phyloP scores from a whole-genome alignment of 2,888 invertebrate species.

The Eutolmus rufibarbis region DNA sequence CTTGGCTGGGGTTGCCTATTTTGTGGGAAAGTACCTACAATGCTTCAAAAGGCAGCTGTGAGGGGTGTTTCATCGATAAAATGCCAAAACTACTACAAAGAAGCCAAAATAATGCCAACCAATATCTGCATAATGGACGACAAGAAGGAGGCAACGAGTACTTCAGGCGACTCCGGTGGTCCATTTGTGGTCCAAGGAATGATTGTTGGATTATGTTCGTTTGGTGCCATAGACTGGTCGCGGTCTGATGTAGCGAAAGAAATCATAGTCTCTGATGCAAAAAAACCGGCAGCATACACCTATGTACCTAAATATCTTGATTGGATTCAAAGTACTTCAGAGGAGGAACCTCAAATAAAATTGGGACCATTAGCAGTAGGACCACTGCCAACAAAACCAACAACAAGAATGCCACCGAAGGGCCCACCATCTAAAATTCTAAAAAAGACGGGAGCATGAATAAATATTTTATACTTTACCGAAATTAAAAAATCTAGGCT shows the following conservation, averaged over 20 bases:
- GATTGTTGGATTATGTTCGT: neutral
- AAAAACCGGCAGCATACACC: neutral
- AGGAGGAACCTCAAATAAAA: neutral
- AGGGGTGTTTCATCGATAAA: neutral
- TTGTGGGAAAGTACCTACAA: neutral
- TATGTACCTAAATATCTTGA: neutral
- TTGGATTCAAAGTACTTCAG: neutral
- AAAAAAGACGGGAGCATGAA: neutral
- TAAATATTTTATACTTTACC: neutral
- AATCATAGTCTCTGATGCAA: neutral
- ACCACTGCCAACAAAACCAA: neutral
- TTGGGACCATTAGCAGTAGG: neutral
- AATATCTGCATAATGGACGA: neutral
- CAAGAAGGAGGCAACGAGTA: neutral
- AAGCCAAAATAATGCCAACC: neutral
- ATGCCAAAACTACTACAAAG: neutral
- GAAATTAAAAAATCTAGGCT: neutral
- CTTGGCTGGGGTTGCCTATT: neutral
- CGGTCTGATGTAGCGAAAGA: neutral
- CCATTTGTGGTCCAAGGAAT: neutral
- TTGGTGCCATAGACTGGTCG: neutral
- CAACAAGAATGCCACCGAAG: neutral
- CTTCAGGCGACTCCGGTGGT: neutral
- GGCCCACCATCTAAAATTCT: neutral
- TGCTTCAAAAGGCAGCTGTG: neutral